These are phyloP conservation scores for Drosophila gaucha DNA, from an alignment of 2,888 invertebrate species.

Conservation along the genomic window DNA sequence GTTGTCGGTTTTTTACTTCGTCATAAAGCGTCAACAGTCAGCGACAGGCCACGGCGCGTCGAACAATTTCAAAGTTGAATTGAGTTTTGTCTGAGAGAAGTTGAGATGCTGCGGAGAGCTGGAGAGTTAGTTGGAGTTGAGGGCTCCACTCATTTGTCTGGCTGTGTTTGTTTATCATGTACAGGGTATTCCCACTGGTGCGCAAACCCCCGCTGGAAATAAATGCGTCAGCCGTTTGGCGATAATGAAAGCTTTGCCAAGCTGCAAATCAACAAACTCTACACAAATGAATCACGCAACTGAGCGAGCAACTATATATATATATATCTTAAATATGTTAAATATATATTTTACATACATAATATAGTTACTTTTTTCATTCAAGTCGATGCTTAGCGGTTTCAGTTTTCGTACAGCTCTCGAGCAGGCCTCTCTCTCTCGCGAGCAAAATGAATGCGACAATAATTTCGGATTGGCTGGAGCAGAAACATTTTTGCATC, in stretches of 20 bases:
- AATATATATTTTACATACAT: conserved; percentile 5
- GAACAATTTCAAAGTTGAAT: conserved; percentile 78
- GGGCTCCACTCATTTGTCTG: conserved; percentile 31
- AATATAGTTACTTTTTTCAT: conserved; percentile 8
- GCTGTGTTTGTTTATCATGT: conserved; percentile 50
- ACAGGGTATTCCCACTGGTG: conserved; percentile 50
- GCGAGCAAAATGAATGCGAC: conserved; percentile 29
- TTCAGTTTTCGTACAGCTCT: conserved; percentile 16
- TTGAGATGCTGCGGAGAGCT: background rate
- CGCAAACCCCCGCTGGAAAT: conserved; percentile 27
- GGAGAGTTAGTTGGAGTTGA: conserved; percentile 3
- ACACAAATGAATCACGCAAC: conserved; percentile 31
- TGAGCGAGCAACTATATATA: conserved; percentile 3
- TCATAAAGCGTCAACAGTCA: conserved; percentile 70
- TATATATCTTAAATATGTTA: background rate
- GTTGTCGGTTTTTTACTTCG: conserved; percentile 61
- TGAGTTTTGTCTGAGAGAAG: conserved; percentile 60
- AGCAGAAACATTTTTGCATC: background rate
- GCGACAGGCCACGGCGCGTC: conserved; percentile 40
- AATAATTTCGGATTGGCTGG: background rate
- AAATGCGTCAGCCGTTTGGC: conserved; percentile 23
- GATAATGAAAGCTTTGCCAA: conserved; percentile 55
- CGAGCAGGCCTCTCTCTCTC: conserved; percentile 12
- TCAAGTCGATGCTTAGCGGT: background rate
- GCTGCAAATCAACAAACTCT: conserved; percentile 15